Conservation (phyloP, 2,888 invertebrate species). For the Epistrophe grossulariae region DNA sequence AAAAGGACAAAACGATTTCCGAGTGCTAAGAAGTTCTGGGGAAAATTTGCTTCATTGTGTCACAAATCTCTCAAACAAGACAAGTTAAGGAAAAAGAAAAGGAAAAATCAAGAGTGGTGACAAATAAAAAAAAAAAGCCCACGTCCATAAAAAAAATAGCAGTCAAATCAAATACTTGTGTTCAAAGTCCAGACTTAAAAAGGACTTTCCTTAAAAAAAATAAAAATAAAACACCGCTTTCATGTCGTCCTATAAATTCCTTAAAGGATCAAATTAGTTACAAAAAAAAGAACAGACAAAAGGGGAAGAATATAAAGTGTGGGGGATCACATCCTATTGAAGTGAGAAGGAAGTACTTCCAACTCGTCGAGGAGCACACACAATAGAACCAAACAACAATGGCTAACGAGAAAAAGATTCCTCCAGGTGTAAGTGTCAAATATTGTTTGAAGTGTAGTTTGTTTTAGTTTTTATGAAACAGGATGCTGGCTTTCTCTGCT, state of each 20-base stretch:
- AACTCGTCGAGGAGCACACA: slow-evolving; percentile 35
- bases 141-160: slow-evolving; percentile 13
- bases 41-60: slow-evolving; percentile 52
- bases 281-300: background rate
- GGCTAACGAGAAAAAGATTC: slow-evolving; percentile 79
- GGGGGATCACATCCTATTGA: slow-evolving; percentile 4
- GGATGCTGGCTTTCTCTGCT: slow-evolving; percentile 59
- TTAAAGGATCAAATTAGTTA: slow-evolving; percentile 49
- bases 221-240: slow-evolving; percentile 16
- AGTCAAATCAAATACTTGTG: slow-evolving; percentile 67
- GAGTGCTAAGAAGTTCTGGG: slow-evolving; percentile 27
- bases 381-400: slow-evolving; percentile 77
- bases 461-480: slow-evolving; percentile 27
- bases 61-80: slow-evolving; percentile 22
- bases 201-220: background rate
- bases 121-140: slow-evolving; percentile 1
- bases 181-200: slow-evolving; percentile 58
- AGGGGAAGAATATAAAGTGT: background rate
- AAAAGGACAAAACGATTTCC: slow-evolving; percentile 40
- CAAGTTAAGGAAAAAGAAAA: slow-evolving; percentile 20
- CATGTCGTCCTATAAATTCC: slow-evolving; percentile 60
- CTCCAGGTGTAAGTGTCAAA: slow-evolving; percentile 79
- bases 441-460: slow-evolving; percentile 63
- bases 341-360: slow-evolving; percentile 37
- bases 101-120: slow-evolving; percentile 11